A percentile compares a stretch with the other conserved stretches of the same genome.
These are phyloP conservation scores for Dysdera silvatica DNA, from an alignment of 1,140 invertebrate species.

Conservation along the genomic window DNA sequence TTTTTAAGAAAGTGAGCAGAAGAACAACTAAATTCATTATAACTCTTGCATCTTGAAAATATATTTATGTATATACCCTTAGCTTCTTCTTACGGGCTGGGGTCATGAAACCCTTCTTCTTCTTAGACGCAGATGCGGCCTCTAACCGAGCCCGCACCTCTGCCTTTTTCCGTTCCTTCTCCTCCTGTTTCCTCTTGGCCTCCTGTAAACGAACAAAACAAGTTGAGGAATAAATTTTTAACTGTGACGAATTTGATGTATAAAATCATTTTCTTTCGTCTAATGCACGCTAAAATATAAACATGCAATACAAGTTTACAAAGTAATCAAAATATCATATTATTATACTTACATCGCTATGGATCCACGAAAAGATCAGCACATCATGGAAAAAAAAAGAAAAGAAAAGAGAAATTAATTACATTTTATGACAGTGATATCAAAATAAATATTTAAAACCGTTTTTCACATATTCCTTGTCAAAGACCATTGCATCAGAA, in stretches of 20 bases:
- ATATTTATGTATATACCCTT: conserved; percentile 59
- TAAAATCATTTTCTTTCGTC: too few relatives aligned
- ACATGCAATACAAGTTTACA: too few relatives aligned
- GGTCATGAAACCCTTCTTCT: conserved; percentile 83
- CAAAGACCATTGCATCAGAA: too few relatives aligned
- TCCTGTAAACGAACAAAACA: conserved; percentile 22
- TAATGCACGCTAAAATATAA: too few relatives aligned
- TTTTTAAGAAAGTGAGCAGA: background rate
- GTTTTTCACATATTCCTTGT: too few relatives aligned
- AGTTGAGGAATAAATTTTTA: background rate
- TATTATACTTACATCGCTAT: conserved; percentile 20
- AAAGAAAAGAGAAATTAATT: background rate
- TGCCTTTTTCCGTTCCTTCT: conserved; percentile 41
- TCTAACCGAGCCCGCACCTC: conserved; percentile 92
- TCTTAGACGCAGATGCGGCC: conserved; percentile 88
- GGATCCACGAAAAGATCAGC: background rate
- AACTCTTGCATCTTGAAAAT: background rate
- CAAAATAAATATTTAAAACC: too few relatives aligned
- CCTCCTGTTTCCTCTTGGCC: conserved; percentile 35
- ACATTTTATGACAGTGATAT: too few relatives aligned
- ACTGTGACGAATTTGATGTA: background rate
- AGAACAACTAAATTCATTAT: background rate
- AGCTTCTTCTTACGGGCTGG: conserved; percentile 97
- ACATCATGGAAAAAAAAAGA: background rate
- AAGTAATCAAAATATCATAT: too few relatives aligned